Evolutionary conservation across 1,140 invertebrate species (phyloP).

Genomic region (Pseudomyrmex gracilis): DNA sequence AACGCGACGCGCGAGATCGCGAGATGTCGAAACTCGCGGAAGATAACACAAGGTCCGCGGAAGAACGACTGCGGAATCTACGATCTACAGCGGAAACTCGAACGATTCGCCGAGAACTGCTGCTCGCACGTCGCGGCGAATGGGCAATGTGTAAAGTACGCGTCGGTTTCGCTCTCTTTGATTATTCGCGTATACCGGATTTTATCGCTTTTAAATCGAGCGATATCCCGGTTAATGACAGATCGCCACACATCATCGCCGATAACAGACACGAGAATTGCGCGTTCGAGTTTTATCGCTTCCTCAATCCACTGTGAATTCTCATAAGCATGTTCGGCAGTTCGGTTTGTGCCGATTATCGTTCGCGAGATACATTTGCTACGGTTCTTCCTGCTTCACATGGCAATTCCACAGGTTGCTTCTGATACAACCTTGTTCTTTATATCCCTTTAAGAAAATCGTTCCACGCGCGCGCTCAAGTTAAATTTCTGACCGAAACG

Average conservation of each 20-base stretch:
- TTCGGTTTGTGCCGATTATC: constrained; percentile 26
- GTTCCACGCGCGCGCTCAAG: background rate
- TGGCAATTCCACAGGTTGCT: background rate
- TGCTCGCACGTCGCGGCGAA: background rate
- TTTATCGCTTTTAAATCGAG: constrained; percentile 26
- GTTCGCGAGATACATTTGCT: constrained; percentile 16
- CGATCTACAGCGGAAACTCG: constrained; percentile 2
- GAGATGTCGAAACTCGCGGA: constrained; percentile 9
- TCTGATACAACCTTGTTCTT: constrained; percentile 37
- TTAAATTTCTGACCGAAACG: constrained; percentile 23
- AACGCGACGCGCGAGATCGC: constrained; percentile 40
- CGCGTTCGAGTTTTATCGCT: constrained; percentile 21
- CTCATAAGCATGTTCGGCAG: background rate
- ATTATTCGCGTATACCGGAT: constrained; percentile 3
- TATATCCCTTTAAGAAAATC: constrained; percentile 18
- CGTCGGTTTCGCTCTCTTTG: background rate
- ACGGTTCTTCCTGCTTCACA: constrained; percentile 41
- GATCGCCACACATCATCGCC: background rate
- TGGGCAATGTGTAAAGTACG: background rate
- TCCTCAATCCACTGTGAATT: constrained; percentile 23
- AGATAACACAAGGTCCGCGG: background rate
- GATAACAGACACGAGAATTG: constrained; percentile 33
- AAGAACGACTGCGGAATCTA: background rate
- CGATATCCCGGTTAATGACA: constrained; percentile 20
- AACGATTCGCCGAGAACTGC: background rate